Evolutionary conservation across 2,113 vertebrate species (phyloP).

Genomic region (Calyptomena viridis): DNA sequence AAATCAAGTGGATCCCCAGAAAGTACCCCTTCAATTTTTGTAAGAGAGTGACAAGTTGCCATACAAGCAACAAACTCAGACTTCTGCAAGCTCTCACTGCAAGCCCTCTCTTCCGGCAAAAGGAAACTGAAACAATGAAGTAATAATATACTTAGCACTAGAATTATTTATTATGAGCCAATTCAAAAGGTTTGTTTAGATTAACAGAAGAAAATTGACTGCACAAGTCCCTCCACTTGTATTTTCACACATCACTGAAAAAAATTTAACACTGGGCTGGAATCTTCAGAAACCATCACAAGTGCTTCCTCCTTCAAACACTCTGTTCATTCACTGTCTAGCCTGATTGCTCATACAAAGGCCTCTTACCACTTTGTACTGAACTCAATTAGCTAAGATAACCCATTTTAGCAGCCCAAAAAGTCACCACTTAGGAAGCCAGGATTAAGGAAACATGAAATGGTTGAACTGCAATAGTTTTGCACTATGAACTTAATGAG

Average conservation of each 20-base stretch:
- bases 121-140: slow-evolving; percentile 82
- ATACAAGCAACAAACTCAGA: slow-evolving; percentile 95
- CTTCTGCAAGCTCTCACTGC: slow-evolving; percentile 86
- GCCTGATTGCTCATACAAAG: neutral
- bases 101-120: slow-evolving; percentile 85
- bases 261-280: neutral
- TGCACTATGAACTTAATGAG: neutral
- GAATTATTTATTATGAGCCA: slow-evolving; percentile 56
- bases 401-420: neutral
- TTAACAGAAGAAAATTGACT: slow-evolving; percentile 44
- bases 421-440: neutral
- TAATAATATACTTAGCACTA: slow-evolving; percentile 30
- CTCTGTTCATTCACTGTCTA: neutral
- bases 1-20: slow-evolving; percentile 96
- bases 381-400: neutral
- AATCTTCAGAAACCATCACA: neutral
- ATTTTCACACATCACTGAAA: slow-evolving; percentile 7
- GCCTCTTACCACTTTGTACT: neutral
- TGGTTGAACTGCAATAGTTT: neutral
- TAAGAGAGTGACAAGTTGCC: slow-evolving; percentile 98
- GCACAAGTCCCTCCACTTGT: neutral
- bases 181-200: slow-evolving; percentile 60
- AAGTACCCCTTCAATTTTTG: slow-evolving; percentile 93
- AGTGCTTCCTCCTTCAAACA: neutral
- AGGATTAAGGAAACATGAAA: neutral